Evolutionary conservation across 1,140 invertebrate species (phyloP).

Genomic region (Tribolium castaneum): DNA sequence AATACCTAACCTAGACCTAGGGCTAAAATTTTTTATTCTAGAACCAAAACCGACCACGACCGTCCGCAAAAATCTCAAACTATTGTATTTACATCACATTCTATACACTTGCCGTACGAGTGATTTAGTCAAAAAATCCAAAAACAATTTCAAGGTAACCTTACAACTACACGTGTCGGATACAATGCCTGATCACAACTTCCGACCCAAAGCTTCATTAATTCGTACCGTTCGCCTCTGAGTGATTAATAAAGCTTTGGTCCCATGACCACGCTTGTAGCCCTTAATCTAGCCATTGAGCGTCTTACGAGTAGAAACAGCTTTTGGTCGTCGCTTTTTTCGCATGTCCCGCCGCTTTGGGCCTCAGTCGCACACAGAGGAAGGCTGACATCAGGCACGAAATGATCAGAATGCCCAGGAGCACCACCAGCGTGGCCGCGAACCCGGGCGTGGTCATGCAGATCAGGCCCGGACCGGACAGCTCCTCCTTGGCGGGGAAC

Average conservation of each 20-base stretch:
- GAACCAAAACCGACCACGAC: slow-evolving; percentile 43
- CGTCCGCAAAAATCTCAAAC: slow-evolving; percentile 23
- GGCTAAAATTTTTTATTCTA: slow-evolving; percentile 40
- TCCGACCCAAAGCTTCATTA: slow-evolving; percentile 28
- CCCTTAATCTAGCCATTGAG: neutral
- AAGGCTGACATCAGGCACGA: slow-evolving; percentile 88
- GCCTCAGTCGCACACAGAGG: slow-evolving; percentile 81
- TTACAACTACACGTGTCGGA: slow-evolving; percentile 43
- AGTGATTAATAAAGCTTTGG: slow-evolving; percentile 16
- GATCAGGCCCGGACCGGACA: slow-evolving; percentile 71
- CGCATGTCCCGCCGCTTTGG: slow-evolving; percentile 66
- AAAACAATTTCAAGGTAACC: slow-evolving; percentile 39
- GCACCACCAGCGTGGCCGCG: slow-evolving; percentile 82
- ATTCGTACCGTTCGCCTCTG: neutral
- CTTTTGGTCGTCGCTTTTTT: slow-evolving; percentile 63
- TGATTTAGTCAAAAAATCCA: slow-evolving; percentile 5
- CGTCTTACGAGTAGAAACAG: slow-evolving; percentile 68
- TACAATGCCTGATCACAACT: slow-evolving; percentile 49
- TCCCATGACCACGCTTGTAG: slow-evolving; percentile 37
- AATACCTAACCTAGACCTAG: slow-evolving; percentile 44
- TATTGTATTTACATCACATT: slow-evolving; percentile 25
- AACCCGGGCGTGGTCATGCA: slow-evolving; percentile 94
- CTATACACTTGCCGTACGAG: slow-evolving; percentile 4
- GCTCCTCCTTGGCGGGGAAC: slow-evolving; percentile 71
- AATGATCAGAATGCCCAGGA: slow-evolving; percentile 82